Percentiles rank a stretch among this genome's conserved stretches.
These are phyloP conservation scores for Notamacropus eugenii DNA, from an alignment of 2,797 vertebrate genomes.

Conservation along the genomic window DNA sequence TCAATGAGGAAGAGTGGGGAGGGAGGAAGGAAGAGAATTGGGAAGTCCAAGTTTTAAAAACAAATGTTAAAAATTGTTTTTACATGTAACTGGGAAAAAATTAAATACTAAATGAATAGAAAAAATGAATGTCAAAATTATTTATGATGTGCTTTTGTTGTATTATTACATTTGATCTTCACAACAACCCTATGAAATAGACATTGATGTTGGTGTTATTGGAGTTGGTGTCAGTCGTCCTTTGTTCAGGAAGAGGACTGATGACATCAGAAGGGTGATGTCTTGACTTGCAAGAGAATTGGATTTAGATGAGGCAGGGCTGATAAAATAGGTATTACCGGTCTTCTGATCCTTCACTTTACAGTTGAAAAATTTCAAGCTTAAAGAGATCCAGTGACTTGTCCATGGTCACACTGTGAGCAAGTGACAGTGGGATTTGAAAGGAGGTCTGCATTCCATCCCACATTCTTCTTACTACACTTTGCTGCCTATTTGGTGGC, in stretches of 20 bases:
- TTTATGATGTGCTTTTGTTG: not conserved
- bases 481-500: not conserved
- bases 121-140: not conserved
- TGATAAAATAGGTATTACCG: not conserved
- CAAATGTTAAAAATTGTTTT: too few relatives aligned
- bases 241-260: not conserved
- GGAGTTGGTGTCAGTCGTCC: not conserved
- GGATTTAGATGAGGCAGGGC: not conserved
- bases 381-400: not conserved
- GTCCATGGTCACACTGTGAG: not conserved
- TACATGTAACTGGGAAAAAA: too few relatives aligned
- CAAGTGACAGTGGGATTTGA: not conserved
- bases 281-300: not conserved
- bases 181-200: not conserved
- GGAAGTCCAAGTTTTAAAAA: too few relatives aligned
- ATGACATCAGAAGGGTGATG: not conserved
- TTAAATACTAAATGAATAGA: too few relatives aligned
- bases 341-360: not conserved
- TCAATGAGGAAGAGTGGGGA: too few relatives aligned
- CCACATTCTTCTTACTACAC: not conserved
- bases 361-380: not conserved
- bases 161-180: not conserved
- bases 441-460: not conserved
- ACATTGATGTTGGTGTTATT: not conserved
- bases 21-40: too few relatives aligned